Conservation (phyloP, 2,888 invertebrate species). For the Cryptus viduatorius region DNA sequence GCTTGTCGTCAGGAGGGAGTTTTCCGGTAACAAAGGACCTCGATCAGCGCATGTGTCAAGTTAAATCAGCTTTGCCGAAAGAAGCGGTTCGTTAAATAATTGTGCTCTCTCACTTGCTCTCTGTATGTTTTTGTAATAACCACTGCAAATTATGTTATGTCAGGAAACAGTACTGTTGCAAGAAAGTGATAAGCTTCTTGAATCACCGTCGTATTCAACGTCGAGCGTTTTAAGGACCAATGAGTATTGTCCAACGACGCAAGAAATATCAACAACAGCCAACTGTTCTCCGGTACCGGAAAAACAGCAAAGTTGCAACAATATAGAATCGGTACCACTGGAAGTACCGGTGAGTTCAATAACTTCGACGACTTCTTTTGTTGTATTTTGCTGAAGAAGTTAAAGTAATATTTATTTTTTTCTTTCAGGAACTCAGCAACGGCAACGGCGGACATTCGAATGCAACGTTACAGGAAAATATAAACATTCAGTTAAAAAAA, state of each 20-base stretch:
- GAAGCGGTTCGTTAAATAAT: neutral
- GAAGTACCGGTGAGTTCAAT: neutral
- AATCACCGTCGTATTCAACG: neutral
- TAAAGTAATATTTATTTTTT: neutral
- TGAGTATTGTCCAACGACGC: neutral
- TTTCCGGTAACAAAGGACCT: neutral
- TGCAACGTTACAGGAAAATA: neutral
- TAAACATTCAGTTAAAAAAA: neutral
- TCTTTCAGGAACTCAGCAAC: neutral
- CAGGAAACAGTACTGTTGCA: neutral
- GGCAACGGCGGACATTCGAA: neutral
- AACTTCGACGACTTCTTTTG: neutral
- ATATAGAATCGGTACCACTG: neutral
- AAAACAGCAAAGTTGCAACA: neutral
- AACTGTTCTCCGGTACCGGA: neutral
- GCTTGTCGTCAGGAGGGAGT: neutral
- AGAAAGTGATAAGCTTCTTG: neutral
- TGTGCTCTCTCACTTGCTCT: constrained; percentile 19
- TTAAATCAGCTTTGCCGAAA: neutral
- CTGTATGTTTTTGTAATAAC: neutral
- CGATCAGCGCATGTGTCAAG: neutral
- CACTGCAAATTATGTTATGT: neutral
- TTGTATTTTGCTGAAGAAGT: neutral
- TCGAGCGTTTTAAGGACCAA: neutral
- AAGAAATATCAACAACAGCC: neutral